Percentiles rank a stretch among this genome's conserved stretches.
These are phyloP conservation scores for Pomacea canaliculata DNA, from an alignment of 2,888 invertebrate species.

Conservation along the genomic window DNA sequence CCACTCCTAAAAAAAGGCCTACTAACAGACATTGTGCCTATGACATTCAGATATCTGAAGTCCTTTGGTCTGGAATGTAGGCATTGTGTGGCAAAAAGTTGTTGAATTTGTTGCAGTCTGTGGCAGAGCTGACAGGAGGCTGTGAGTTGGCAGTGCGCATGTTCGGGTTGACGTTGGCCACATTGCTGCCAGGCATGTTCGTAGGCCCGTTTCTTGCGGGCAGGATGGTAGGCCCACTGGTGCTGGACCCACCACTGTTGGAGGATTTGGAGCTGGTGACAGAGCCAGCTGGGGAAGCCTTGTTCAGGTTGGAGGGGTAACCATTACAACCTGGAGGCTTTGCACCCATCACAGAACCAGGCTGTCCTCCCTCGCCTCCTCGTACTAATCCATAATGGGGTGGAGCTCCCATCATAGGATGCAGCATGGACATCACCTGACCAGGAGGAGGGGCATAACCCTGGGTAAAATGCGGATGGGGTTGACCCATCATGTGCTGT, in stretches of 20 bases:
- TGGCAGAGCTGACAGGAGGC: slow-evolving; percentile 30
- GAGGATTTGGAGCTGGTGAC: slow-evolving; percentile 63
- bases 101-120: slow-evolving; percentile 57
- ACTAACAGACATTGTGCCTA: too few relatives aligned
- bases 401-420: slow-evolving; percentile 29
- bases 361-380: slow-evolving; percentile 8
- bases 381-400: slow-evolving; percentile 16
- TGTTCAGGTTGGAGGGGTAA: slow-evolving; percentile 22
- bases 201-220: background rate
- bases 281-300: slow-evolving; percentile 62
- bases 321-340: slow-evolving; percentile 25
- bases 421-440: slow-evolving; percentile 38
- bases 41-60: slow-evolving; percentile 43
- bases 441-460: slow-evolving; percentile 25
- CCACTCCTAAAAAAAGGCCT: too few relatives aligned
- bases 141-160: slow-evolving; percentile 14
- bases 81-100: slow-evolving; percentile 52
- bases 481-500: slow-evolving; percentile 18
- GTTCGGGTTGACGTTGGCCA: slow-evolving; percentile 28
- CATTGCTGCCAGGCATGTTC: slow-evolving; percentile 17
- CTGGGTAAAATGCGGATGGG: slow-evolving; percentile 14
- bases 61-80: slow-evolving; percentile 59
- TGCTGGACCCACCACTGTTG: slow-evolving; percentile 45
- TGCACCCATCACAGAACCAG: slow-evolving; percentile 29
- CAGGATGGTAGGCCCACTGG: slow-evolving; percentile 2